phyloP scores from a whole-genome alignment of 2,113 vertebrate species.

The Anolis sagrei region DNA sequence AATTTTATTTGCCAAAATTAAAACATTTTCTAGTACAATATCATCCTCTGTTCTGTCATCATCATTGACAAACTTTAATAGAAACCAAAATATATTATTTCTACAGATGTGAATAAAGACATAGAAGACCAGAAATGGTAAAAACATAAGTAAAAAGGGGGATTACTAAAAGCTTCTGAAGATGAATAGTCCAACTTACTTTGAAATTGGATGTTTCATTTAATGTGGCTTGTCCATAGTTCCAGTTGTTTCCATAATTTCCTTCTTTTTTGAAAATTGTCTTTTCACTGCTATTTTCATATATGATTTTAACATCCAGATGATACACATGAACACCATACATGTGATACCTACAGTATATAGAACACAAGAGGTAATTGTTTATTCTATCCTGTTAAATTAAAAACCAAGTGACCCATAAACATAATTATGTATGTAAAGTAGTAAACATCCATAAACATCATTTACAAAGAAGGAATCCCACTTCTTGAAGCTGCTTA shows the following conservation, averaged over 20 bases:
- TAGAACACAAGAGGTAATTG: conserved; percentile 39
- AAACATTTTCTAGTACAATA: neutral
- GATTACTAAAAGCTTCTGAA: neutral
- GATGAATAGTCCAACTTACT: conserved; percentile 70
- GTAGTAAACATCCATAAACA: no score
- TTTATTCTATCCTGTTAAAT: neutral
- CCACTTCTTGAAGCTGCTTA: neutral
- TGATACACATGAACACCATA: conserved; percentile 78
- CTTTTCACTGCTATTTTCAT: conserved; percentile 35
- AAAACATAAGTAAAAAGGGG: neutral
- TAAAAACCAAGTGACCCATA: neutral
- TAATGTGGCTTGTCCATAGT: conserved; percentile 88
- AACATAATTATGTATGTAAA: neutral
- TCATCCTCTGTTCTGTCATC: neutral
- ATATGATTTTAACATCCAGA: conserved; percentile 76
- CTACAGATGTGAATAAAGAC: neutral
- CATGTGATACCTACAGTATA: conserved; percentile 96
- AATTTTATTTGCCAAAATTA: conserved; percentile 6
- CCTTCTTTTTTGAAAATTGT: conserved; percentile 84
- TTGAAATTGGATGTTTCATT: conserved; percentile 76
- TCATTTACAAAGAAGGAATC: neutral
- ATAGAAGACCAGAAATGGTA: neutral
- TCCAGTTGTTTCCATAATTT: conserved; percentile 91
- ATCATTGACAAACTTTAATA: neutral
- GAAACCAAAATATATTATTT: neutral